Conservation (phyloP, 2,797 vertebrate genomes). For the Microctenopoma stevenorrisi region DNA sequence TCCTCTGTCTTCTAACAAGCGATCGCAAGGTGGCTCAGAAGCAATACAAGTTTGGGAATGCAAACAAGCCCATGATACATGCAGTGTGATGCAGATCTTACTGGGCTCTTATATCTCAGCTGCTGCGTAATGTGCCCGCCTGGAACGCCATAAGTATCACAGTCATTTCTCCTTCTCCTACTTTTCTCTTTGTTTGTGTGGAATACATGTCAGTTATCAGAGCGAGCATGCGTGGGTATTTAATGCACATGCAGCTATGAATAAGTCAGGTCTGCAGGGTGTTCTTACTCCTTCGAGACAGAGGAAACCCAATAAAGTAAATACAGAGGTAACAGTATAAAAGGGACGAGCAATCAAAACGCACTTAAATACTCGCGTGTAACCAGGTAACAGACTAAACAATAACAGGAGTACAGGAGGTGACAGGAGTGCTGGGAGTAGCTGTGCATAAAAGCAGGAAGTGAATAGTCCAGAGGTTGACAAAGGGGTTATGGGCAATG, state of each 20-base stretch:
- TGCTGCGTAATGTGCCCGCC: background rate
- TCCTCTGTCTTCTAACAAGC: background rate
- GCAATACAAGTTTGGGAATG: background rate
- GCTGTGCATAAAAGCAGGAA: no score
- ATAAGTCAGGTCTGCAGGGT: constrained; percentile 27
- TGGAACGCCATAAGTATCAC: background rate
- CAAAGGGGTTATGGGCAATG: no score
- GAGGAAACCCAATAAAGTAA: no score
- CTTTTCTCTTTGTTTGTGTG: background rate
- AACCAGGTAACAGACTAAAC: no score
- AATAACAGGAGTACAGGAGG: no score
- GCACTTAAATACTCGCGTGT: no score
- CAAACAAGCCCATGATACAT: background rate
- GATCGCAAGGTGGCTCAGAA: background rate
- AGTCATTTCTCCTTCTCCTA: background rate
- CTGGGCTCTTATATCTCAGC: background rate
- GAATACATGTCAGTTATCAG: constrained; percentile 2
- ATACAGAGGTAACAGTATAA: no score
- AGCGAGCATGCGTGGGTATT: background rate
- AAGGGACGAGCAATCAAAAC: no score
- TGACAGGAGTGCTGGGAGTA: no score
- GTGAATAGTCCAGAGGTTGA: no score
- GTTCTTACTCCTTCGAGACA: constrained; percentile 15
- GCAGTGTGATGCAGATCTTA: background rate
- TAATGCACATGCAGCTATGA: constrained; percentile 2